These are phyloP conservation scores for Leucophora obtusa DNA, from an alignment of 2,888 invertebrate species.

Conservation along the genomic window DNA sequence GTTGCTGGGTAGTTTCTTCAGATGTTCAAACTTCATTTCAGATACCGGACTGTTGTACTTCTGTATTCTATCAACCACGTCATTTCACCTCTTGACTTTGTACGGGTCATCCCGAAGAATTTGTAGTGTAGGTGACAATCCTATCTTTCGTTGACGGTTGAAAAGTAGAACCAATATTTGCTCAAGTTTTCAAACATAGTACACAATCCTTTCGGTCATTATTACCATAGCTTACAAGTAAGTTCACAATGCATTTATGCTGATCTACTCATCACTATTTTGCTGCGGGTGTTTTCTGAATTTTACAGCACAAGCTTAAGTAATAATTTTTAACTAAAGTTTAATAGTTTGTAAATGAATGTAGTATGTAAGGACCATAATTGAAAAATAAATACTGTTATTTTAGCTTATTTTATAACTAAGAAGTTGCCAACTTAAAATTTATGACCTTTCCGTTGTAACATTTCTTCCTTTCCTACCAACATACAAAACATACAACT, in stretches of 20 bases:
- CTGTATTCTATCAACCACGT: too few relatives aligned
- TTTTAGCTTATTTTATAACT: slow-evolving; percentile 37
- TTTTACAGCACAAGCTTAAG: slow-evolving; percentile 1
- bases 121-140: too few relatives aligned
- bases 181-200: not conserved
- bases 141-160: too few relatives aligned
- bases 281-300: slow-evolving; percentile 39
- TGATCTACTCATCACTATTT: not conserved
- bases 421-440: slow-evolving; percentile 15
- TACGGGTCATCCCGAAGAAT: too few relatives aligned
- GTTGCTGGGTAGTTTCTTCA: too few relatives aligned
- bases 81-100: too few relatives aligned
- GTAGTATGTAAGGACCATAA: slow-evolving; percentile 15
- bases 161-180: not conserved
- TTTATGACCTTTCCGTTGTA: slow-evolving; percentile 14
- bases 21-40: too few relatives aligned
- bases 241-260: not conserved
- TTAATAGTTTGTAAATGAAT: not conserved
- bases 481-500: too few relatives aligned
- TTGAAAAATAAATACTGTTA: slow-evolving; percentile 51
- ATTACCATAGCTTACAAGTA: not conserved
- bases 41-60: too few relatives aligned
- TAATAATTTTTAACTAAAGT: not conserved
- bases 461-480: not conserved
- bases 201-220: not conserved